These are phyloP conservation scores for Vombatus ursinus DNA, from an alignment of 2,113 vertebrate genomes.

Conservation along the genomic window DNA sequence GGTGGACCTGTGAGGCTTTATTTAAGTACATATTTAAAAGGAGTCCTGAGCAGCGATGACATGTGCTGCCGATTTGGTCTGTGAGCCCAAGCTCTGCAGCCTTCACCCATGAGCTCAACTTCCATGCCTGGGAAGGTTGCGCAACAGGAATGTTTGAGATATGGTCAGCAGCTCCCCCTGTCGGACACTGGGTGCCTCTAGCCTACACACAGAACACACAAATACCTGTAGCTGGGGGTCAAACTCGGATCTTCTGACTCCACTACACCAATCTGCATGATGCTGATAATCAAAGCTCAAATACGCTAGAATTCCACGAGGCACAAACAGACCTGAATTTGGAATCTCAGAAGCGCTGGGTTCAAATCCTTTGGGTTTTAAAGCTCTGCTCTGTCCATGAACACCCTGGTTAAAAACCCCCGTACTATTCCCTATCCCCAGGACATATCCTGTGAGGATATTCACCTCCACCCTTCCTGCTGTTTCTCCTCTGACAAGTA, in stretches of 20 bases:
- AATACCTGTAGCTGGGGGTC: background rate
- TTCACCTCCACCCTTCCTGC: background rate
- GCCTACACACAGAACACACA: background rate
- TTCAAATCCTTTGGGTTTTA: background rate
- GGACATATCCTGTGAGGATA: background rate
- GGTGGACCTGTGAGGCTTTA: background rate
- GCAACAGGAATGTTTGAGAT: background rate
- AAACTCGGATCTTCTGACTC: background rate
- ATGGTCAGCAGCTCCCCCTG: background rate
- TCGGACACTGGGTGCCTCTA: background rate
- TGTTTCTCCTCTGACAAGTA: background rate
- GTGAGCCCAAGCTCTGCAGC: background rate
- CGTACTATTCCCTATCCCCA: background rate
- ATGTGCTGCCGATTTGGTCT: background rate
- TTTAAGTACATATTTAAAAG: background rate
- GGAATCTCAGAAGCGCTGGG: background rate
- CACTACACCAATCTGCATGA: background rate
- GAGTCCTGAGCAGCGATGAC: background rate
- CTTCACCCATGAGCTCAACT: background rate
- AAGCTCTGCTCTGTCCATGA: background rate
- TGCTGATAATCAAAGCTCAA: background rate
- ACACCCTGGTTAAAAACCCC: background rate
- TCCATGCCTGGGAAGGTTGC: background rate
- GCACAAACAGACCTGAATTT: background rate
- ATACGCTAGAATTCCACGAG: background rate